These are phyloP conservation scores for Muraenolepis orangiensis DNA, from an alignment of 2,797 vertebrate genomes.

Conservation along the genomic window DNA sequence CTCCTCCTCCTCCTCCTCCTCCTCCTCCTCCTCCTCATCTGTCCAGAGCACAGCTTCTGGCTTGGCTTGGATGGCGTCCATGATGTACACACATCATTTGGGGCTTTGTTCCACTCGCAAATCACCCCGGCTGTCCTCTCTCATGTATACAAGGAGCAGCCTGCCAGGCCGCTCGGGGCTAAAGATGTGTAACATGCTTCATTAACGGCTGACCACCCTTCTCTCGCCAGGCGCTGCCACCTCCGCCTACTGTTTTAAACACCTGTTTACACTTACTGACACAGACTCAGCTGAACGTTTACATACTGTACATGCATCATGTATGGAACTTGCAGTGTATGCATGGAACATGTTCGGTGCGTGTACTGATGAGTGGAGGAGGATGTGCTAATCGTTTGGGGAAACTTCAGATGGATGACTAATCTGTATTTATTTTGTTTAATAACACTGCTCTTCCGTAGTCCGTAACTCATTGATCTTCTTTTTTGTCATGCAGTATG, in stretches of 20 bases:
- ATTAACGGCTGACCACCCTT: neutral
- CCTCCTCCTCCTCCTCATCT: neutral
- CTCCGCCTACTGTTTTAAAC: neutral
- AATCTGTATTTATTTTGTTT: neutral
- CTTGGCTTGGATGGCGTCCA: conserved; percentile 23
- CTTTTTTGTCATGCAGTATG: neutral
- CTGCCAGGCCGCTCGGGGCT: conserved; percentile 13
- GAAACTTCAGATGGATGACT: neutral
- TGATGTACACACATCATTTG: conserved; percentile 53
- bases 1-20: too few species aligned
- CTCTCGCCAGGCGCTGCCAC: neutral
- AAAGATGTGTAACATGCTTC: conserved; percentile 29
- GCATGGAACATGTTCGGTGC: too few species aligned
- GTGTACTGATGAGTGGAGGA: neutral
- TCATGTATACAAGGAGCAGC: conserved; percentile 47
- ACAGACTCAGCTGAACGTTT: neutral
- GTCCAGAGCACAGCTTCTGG: neutral
- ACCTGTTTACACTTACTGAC: neutral
- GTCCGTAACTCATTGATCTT: neutral
- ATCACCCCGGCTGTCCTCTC: conserved; percentile 49
- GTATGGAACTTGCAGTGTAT: neutral
- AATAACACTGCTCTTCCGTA: neutral
- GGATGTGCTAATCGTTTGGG: neutral
- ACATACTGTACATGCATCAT: neutral
- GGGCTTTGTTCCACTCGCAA: conserved; percentile 65